Percentiles rank a stretch among this genome's conserved stretches.
Evolutionary conservation across 2,797 vertebrate genomes (phyloP).

Genomic region (Phyllotis vaccarum): DNA sequence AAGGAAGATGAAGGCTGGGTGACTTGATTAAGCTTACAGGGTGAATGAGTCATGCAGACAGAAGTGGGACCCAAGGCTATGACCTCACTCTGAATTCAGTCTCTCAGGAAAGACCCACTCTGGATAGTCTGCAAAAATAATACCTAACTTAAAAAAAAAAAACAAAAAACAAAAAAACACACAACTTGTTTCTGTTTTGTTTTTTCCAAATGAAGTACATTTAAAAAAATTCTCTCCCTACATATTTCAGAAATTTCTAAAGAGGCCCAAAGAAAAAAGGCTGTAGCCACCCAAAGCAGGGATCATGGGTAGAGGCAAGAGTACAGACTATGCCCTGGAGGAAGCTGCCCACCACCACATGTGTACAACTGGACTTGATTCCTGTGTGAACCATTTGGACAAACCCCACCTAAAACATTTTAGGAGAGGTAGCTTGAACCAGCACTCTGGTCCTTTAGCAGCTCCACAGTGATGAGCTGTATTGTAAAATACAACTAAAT

Average conservation of each 20-base stretch:
- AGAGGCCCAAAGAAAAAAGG: not conserved
- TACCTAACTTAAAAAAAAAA: not conserved
- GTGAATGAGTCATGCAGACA: not conserved
- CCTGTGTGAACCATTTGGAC: not conserved
- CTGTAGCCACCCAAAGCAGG: not conserved
- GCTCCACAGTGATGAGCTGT: slow-evolving; percentile 2
- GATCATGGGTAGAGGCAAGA: not conserved
- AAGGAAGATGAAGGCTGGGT: not conserved
- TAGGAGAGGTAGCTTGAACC: not conserved
- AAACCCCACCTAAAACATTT: not conserved
- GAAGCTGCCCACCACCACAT: not conserved
- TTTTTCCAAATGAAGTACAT: slow-evolving; percentile 52
- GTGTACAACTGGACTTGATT: not conserved
- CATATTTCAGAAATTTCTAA: slow-evolving; percentile 50
- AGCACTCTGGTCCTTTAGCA: not conserved
- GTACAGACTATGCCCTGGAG: not conserved
- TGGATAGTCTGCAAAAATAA: not conserved
- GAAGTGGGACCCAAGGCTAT: not conserved
- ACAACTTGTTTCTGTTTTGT: slow-evolving; percentile 16
- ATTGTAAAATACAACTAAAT: slow-evolving; percentile 42
- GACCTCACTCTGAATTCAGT: not conserved
- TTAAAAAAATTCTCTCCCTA: not conserved
- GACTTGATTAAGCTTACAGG: not conserved
- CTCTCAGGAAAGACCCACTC: not conserved
- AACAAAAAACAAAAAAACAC: too few species aligned